These are phyloP conservation scores for Corythornis madagascariensis DNA, from an alignment of 2,113 vertebrate species.

Conservation along the genomic window DNA sequence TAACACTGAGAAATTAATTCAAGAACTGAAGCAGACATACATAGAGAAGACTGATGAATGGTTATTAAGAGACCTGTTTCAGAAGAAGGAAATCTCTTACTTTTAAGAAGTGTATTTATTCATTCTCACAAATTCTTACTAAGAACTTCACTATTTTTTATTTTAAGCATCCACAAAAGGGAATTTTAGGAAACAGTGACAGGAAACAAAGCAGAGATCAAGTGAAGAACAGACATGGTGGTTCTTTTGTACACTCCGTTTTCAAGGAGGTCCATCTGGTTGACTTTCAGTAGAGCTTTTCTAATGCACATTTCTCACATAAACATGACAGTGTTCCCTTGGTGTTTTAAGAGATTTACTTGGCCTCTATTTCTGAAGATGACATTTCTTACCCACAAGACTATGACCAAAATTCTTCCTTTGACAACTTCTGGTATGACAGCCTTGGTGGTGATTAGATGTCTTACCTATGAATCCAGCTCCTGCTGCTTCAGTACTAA, in stretches of 20 bases:
- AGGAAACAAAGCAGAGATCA: background rate
- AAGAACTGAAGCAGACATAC: background rate
- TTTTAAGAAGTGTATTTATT: background rate
- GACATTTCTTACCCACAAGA: background rate
- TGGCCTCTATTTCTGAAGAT: background rate
- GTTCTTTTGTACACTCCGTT: rapidly evolving
- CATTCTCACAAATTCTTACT: background rate
- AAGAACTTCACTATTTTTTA: background rate
- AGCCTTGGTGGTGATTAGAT: background rate
- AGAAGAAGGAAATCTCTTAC: background rate
- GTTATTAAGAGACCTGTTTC: background rate
- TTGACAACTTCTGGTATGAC: background rate
- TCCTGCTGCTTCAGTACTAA: background rate
- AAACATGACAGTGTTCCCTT: background rate
- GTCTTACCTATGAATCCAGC: background rate
- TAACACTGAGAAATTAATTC: slow-evolving; percentile 29
- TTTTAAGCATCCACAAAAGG: background rate
- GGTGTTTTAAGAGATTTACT: background rate
- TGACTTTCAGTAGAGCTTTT: background rate
- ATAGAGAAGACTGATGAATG: background rate
- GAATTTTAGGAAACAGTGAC: background rate
- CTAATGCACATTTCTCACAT: background rate
- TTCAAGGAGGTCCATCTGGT: background rate
- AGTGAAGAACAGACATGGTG: background rate
- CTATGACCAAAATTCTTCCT: background rate